phyloP scores from a whole-genome alignment of 1,140 invertebrate species.

The Maconellicoccus hirsutus region DNA sequence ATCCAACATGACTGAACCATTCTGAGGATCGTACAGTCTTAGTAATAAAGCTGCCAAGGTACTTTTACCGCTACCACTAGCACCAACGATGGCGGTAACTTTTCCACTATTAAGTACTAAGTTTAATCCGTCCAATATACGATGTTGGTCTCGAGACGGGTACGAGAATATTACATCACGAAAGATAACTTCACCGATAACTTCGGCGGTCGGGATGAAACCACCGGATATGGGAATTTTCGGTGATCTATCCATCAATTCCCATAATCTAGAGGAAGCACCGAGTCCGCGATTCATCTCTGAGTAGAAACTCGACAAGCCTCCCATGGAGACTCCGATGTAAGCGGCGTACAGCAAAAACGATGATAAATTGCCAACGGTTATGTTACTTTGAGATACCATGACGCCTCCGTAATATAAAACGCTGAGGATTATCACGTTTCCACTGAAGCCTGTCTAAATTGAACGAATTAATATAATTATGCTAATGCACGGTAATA shows the following conservation, averaged over 20 bases:
- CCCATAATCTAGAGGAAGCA: slow-evolving; percentile 75
- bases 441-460: slow-evolving; percentile 84
- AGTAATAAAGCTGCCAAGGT: slow-evolving; percentile 64
- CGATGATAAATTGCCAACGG: slow-evolving; percentile 78
- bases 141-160: slow-evolving; percentile 50
- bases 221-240: slow-evolving; percentile 54
- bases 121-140: slow-evolving; percentile 52
- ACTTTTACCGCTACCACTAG: slow-evolving; percentile 75
- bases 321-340: slow-evolving; percentile 76
- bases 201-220: slow-evolving; percentile 37
- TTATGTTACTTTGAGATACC: slow-evolving; percentile 67
- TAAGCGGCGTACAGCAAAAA: slow-evolving; percentile 89
- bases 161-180: slow-evolving; percentile 60
- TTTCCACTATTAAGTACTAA: slow-evolving; percentile 57
- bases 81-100: slow-evolving; percentile 69
- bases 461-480: slow-evolving; percentile 24
- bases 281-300: slow-evolving; percentile 89
- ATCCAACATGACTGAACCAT: slow-evolving; percentile 54
- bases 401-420: slow-evolving; percentile 86
- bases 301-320: slow-evolving; percentile 79
- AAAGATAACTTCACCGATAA: slow-evolving; percentile 56
- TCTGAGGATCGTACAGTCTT: slow-evolving; percentile 65
- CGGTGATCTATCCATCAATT: slow-evolving; percentile 73
- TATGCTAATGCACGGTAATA: background rate
- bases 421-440: slow-evolving; percentile 80